Conservation (phyloP, 2,888 invertebrate species). For the Dexiosoma caninum region DNA sequence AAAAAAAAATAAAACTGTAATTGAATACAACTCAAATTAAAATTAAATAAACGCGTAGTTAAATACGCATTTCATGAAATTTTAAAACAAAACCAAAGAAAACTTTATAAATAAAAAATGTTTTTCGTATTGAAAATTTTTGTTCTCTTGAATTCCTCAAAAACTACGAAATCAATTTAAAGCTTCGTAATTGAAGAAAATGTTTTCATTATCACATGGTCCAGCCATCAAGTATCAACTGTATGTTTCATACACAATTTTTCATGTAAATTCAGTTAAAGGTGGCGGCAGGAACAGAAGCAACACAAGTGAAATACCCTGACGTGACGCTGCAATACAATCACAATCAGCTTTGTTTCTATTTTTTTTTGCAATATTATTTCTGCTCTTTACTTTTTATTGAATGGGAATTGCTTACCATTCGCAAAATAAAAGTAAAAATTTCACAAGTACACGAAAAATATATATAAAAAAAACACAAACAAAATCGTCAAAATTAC, state of each 20-base stretch:
- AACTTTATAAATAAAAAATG: too few species aligned
- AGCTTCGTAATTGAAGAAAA: too few species aligned
- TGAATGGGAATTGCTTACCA: constrained; percentile 40
- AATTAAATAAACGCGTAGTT: too few species aligned
- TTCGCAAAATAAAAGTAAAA: constrained; percentile 17
- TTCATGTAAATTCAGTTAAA: background rate
- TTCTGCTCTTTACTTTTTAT: constrained; percentile 9
- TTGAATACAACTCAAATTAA: too few species aligned
- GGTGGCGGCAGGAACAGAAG: constrained; percentile 5
- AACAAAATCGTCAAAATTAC: constrained; percentile 18
- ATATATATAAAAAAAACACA: background rate
- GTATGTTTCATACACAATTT: background rate
- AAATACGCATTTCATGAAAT: too few species aligned
- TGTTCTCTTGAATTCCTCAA: too few species aligned
- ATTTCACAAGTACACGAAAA: constrained; percentile 30
- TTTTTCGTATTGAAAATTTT: too few species aligned
- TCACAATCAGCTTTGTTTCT: constrained; percentile 49
- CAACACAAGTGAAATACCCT: constrained; percentile 30
- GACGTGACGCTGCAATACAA: constrained; percentile 51
- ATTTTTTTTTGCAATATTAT: background rate
- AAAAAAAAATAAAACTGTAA: too few species aligned
- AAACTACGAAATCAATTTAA: too few species aligned
- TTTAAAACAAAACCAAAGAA: too few species aligned
- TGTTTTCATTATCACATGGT: too few species aligned
- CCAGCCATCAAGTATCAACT: constrained; percentile 4